Evolutionary conservation across 2,888 invertebrate genomes (phyloP), one percentile per base, ranked within the genome.

Genomic region (Limnephilus marmoratus): DNA sequence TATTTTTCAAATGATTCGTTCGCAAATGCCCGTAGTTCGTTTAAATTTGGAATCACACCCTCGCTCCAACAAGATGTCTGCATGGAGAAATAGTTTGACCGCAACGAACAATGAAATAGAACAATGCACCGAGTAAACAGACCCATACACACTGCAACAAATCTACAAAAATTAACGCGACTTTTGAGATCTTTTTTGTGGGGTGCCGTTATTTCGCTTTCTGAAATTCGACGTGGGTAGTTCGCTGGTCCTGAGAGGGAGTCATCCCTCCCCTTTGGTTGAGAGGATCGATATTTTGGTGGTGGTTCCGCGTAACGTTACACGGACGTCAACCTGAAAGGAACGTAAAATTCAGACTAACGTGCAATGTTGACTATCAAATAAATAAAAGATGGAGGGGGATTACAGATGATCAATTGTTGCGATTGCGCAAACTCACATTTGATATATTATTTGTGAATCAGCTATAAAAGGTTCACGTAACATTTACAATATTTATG

Each of bases 201-300:
- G 29, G 86, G 68, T 87, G 83, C 12, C 81, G 29, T 37, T 81
- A 86, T 81, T 31, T 90, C 87, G n/a, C 49, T 53, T 13, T 53
- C 15, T 85, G 2, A 9, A 34, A 29, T 68, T 86, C 29, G 68
- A 53, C 53, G 34, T 80, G 31, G 34, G 80, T 15, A 37, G 68
- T 88, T 88, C 68, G 34, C 80, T 68, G 90, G 85, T 85, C 31
- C 83, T 81, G 85, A 53, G 93, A 92, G 91, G 93, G 93, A 91
- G 92, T 90, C 90, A 92, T 91, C 90, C 91, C 93, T 93, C 91
- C 92, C 90, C 85, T 82, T n/a, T 81, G 87, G 88, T 90, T 85
- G 92, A 91, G 93, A 91, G 92, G 93, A 92, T 93, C 92, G 92
- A 93, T 93, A 93, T 93, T 93, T 87, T 85, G 87, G 45, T 88